These are phyloP conservation scores for Oreonectes daqikongensis DNA, from an alignment of 2,797 vertebrate genomes.

Conservation along the genomic window DNA sequence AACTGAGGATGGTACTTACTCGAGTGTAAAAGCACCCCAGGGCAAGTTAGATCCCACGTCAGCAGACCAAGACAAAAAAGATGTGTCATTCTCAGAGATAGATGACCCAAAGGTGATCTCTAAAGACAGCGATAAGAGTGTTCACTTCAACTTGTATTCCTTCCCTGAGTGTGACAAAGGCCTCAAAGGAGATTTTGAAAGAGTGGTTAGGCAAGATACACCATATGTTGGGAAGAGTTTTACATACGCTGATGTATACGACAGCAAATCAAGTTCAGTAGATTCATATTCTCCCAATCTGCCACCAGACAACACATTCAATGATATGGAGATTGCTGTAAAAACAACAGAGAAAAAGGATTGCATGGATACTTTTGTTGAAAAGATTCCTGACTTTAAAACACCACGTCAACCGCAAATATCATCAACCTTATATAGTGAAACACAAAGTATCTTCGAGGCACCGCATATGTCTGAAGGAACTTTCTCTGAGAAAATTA, in stretches of 20 bases:
- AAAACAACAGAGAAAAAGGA: slow-evolving; percentile 72
- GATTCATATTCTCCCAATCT: slow-evolving; percentile 67
- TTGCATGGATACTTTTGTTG: slow-evolving; percentile 62
- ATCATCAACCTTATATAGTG: slow-evolving; percentile 69
- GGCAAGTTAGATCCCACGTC: slow-evolving; percentile 59
- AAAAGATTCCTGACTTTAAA: slow-evolving; percentile 36
- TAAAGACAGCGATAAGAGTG: slow-evolving; percentile 72
- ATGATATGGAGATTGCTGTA: slow-evolving; percentile 59
- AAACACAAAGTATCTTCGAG: slow-evolving; percentile 40
- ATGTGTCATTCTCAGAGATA: slow-evolving; percentile 52
- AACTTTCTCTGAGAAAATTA: slow-evolving; percentile 31
- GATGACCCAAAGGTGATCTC: slow-evolving; percentile 52
- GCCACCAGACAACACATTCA: slow-evolving; percentile 65
- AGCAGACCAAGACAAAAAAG: slow-evolving; percentile 51
- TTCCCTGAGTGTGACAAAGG: slow-evolving; percentile 72
- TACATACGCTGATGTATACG: slow-evolving; percentile 91
- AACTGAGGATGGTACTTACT: slow-evolving; percentile 64
- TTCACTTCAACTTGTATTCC: slow-evolving; percentile 72
- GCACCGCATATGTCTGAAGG: slow-evolving; percentile 27
- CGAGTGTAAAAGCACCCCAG: slow-evolving; percentile 56
- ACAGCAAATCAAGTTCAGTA: slow-evolving; percentile 78
- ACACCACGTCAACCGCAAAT: slow-evolving; percentile 73
- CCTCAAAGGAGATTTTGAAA: slow-evolving; percentile 57
- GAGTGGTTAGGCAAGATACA: slow-evolving; percentile 90
- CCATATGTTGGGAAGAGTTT: slow-evolving; percentile 94